phyloP scores from a whole-genome alignment of 2,888 invertebrate genomes.

The Dyspetes luteomarginatus region DNA sequence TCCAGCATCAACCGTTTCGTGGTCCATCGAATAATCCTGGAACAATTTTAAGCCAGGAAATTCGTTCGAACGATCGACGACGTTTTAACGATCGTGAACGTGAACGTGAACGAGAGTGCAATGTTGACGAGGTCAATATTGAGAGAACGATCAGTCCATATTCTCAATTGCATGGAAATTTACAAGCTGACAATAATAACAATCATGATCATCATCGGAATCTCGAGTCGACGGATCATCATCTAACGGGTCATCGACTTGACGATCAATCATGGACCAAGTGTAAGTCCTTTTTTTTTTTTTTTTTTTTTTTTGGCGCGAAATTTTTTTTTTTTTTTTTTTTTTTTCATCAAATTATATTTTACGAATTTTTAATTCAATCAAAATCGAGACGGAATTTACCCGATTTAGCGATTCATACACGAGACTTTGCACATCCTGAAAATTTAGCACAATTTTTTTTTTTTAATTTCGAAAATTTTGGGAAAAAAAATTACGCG shows the following conservation, averaged over 20 bases:
- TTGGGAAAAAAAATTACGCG: no score
- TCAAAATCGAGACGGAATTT: no score
- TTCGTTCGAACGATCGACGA: slow-evolving; percentile 11
- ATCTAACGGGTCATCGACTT: slow-evolving; percentile 70
- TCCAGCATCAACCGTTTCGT: slow-evolving; percentile 55
- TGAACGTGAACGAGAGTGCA: slow-evolving; percentile 70
- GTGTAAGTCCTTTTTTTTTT: slow-evolving; percentile 77
- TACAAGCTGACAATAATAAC: slow-evolving; percentile 80
- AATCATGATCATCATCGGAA: slow-evolving; percentile 81
- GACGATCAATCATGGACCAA: slow-evolving; percentile 80
- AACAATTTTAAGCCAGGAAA: slow-evolving; percentile 71
- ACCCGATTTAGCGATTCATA: no score
- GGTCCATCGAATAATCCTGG: slow-evolving; percentile 29
- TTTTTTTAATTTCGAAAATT: no score
- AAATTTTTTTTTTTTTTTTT: slow-evolving; percentile 70
- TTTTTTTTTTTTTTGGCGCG: not conserved
- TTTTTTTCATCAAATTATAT: not conserved
- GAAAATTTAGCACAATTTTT: no score
- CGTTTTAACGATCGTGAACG: slow-evolving; percentile 78
- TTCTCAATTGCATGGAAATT: slow-evolving; percentile 71
- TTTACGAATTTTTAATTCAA: not conserved
- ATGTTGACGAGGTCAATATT: slow-evolving; percentile 67
- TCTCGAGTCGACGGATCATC: slow-evolving; percentile 76
- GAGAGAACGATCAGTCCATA: slow-evolving; percentile 47
- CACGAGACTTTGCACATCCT: no score